These are phyloP conservation scores for Mirza zaza DNA, from an alignment of 2,113 vertebrate species.

Conservation along the genomic window DNA sequence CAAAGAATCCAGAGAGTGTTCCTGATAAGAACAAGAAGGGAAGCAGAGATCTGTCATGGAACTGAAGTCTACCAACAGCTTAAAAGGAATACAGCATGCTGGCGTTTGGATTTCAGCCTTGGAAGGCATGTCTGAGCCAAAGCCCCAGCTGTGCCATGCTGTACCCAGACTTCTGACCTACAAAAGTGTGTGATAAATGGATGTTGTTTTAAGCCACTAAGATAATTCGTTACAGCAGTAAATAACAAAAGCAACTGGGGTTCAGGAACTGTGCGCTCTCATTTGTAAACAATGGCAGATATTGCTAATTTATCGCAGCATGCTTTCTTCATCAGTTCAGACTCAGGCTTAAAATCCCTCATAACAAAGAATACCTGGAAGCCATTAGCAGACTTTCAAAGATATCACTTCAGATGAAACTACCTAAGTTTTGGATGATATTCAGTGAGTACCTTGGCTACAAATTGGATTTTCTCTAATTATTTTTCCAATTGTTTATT, in stretches of 20 bases:
- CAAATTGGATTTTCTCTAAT: not conserved
- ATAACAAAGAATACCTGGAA: not conserved
- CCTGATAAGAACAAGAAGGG: not conserved
- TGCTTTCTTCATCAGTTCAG: not conserved
- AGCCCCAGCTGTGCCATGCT: not conserved
- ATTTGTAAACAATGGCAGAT: not conserved
- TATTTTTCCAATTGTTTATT: not conserved
- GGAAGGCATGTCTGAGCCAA: not conserved
- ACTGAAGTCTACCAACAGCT: not conserved
- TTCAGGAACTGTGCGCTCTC: not conserved
- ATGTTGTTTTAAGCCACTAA: not conserved
- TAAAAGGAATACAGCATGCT: not conserved
- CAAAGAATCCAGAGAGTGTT: not conserved
- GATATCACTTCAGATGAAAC: not conserved
- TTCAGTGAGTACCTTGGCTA: not conserved
- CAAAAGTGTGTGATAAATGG: not conserved
- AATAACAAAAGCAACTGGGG: not conserved
- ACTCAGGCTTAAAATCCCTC: not conserved
- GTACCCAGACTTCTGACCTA: not conserved
- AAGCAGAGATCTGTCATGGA: not conserved
- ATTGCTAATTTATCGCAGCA: not conserved
- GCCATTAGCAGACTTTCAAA: not conserved
- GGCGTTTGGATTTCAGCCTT: not conserved
- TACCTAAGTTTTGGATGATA: not conserved
- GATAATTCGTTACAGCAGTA: not conserved